Evolutionary conservation across 2,888 invertebrate species (phyloP).

Genomic region (Abrostola tripartita): DNA sequence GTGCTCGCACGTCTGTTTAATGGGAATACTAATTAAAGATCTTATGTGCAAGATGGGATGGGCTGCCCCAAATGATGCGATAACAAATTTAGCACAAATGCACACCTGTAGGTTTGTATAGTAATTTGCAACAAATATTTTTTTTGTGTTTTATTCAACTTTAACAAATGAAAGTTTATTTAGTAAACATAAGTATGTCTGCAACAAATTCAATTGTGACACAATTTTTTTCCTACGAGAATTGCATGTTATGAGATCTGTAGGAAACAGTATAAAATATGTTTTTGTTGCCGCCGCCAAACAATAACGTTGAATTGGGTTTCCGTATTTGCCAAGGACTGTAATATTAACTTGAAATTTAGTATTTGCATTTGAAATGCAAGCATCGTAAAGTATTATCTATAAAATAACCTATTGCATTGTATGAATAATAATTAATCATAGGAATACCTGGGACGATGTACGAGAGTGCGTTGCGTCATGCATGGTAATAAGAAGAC

Average conservation of each 20-base stretch:
- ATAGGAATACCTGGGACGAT: constrained; percentile 67
- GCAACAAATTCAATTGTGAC: constrained; percentile 44
- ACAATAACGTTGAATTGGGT: constrained; percentile 21
- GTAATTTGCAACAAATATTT: constrained; percentile 25
- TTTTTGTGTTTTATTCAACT: constrained; percentile 37
- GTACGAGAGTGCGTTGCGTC: constrained; percentile 77
- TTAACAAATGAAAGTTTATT: constrained; percentile 43
- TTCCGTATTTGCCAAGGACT: constrained; percentile 49
- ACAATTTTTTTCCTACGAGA: constrained; percentile 46
- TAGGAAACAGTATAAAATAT: constrained; percentile 29
- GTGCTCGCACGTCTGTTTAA: constrained; percentile 55
- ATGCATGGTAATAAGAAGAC: constrained; percentile 84
- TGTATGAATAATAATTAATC: constrained; percentile 77
- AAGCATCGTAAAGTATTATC: constrained; percentile 65
- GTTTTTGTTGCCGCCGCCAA: constrained; percentile 13
- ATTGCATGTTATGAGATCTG: constrained; percentile 33
- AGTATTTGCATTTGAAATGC: constrained; percentile 49
- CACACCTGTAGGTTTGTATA: constrained; percentile 41
- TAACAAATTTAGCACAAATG: constrained; percentile 41
- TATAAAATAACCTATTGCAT: constrained; percentile 69
- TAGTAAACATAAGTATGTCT: constrained; percentile 31
- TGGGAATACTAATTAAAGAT: constrained; percentile 59
- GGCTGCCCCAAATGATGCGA: constrained; percentile 29
- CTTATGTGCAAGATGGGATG: constrained; percentile 33
- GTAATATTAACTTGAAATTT: constrained; percentile 20